Evolutionary conservation across 2,888 invertebrate genomes (phyloP).

Genomic region (Vanessa cardui): DNA sequence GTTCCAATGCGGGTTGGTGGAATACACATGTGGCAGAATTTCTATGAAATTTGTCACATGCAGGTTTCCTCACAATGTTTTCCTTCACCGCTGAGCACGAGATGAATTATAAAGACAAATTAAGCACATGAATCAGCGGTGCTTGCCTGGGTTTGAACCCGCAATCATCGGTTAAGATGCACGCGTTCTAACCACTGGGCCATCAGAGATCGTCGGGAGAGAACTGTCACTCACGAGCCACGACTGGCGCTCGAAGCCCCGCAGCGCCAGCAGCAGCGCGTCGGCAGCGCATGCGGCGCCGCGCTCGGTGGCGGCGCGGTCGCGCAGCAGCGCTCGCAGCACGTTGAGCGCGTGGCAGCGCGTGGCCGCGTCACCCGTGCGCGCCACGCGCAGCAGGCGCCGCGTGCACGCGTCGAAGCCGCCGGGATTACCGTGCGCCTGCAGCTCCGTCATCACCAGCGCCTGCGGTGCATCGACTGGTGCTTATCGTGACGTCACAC

Average conservation of each 20-base stretch:
- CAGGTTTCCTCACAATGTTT: too few species aligned
- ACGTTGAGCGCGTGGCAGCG: conserved; percentile 94
- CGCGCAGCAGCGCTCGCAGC: conserved; percentile 90
- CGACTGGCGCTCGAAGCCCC: conserved; percentile 87
- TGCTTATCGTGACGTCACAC: too few species aligned
- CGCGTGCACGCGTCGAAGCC: conserved; percentile 84
- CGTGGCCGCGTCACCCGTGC: conserved; percentile 54
- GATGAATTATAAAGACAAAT: too few species aligned
- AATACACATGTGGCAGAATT: too few species aligned
- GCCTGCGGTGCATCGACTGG: conserved; percentile 78
- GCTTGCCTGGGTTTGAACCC: too few species aligned
- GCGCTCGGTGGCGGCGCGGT: conserved; percentile 87
- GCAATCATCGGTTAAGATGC: too few species aligned
- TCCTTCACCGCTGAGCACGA: too few species aligned
- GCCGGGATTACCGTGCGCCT: conserved; percentile 75
- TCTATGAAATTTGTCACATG: too few species aligned
- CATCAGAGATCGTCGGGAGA: too few species aligned
- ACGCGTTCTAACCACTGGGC: too few species aligned
- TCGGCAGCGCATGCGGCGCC: conserved; percentile 84
- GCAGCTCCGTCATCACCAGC: conserved; percentile 88
- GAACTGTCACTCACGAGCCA: conserved; percentile 91
- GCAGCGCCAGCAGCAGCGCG: conserved; percentile 88
- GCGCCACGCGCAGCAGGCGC: conserved; percentile 79
- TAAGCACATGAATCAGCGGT: too few species aligned
- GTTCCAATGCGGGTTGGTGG: too few species aligned